Percentiles rank a stretch among this genome's conserved stretches.
phyloP scores from a whole-genome alignment of 2,797 vertebrate genomes.

The Falco novaeseelandiae region DNA sequence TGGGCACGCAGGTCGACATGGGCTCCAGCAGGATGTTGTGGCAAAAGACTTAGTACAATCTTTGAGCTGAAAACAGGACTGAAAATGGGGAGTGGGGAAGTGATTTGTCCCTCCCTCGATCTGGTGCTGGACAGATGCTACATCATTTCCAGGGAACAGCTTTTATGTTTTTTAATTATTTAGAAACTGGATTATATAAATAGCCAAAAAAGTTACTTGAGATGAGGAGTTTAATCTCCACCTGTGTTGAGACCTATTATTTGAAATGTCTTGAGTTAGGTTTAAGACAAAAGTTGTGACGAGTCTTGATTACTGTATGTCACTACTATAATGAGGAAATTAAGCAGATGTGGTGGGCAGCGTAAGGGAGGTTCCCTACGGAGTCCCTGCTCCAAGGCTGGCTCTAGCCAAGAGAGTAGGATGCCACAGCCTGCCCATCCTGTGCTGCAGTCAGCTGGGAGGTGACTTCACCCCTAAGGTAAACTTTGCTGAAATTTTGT shows the following conservation, averaged over 20 bases:
- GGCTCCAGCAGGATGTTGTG: background rate
- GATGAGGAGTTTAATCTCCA: background rate
- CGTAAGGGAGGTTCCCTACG: accelerated
- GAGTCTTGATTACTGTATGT: background rate
- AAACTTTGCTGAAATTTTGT: background rate
- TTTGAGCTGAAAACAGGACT: background rate
- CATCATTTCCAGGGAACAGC: background rate
- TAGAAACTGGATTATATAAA: background rate
- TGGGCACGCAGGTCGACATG: background rate
- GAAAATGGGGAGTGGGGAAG: background rate
- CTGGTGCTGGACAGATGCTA: background rate
- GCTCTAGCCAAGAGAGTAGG: background rate
- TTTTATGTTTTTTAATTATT: background rate
- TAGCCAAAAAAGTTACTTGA: background rate
- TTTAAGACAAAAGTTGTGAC: background rate
- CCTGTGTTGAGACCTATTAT: background rate
- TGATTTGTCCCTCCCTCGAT: background rate
- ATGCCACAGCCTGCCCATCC: background rate
- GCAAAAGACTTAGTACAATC: background rate
- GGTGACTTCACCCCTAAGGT: background rate
- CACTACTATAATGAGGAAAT: background rate
- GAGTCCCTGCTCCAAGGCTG: background rate
- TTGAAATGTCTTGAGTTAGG: background rate
- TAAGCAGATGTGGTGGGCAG: background rate
- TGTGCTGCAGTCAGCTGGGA: background rate